phyloP scores from a whole-genome alignment of 2,797 vertebrate genomes.

The Oryzias sinensis region DNA sequence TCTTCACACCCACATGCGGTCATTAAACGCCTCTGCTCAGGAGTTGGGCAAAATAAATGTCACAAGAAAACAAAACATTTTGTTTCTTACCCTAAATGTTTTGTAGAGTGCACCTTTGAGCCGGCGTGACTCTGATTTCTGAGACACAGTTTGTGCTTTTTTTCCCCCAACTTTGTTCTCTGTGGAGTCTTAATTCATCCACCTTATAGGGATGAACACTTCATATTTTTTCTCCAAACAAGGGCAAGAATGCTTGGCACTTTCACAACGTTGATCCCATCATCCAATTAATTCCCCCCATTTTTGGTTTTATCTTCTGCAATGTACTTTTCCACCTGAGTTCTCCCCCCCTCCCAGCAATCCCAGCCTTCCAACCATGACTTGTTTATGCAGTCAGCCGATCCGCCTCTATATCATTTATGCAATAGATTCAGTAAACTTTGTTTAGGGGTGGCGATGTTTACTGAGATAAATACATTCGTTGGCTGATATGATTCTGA shows the following conservation, averaged over 20 bases:
- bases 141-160: too few species aligned
- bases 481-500: too few species aligned
- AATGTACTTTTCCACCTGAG: slow-evolving; percentile 57
- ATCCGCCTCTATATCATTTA: slow-evolving; percentile 6
- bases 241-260: slow-evolving; percentile 55
- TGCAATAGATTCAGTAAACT: background rate
- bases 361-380: slow-evolving; percentile 21
- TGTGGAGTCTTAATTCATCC: background rate
- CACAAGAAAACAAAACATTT: too few species aligned
- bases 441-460: too few species aligned
- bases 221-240: slow-evolving; percentile 55
- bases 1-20: too few species aligned
- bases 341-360: slow-evolving; percentile 51
- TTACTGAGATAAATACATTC: too few species aligned
- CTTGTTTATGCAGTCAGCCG: slow-evolving; percentile 20
- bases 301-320: slow-evolving; percentile 57
- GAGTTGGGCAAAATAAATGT: too few species aligned
- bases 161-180: background rate
- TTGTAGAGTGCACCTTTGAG: too few species aligned
- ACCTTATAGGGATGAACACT: slow-evolving; percentile 29
- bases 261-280: slow-evolving; percentile 35
- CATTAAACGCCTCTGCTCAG: too few species aligned
- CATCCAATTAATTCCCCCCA: slow-evolving; percentile 54
- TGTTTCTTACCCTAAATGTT: too few species aligned
- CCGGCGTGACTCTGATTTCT: too few species aligned